Base-by-base conservation (phyloP, 2,888 invertebrate species). In the Lottia gigantea region DNA sequence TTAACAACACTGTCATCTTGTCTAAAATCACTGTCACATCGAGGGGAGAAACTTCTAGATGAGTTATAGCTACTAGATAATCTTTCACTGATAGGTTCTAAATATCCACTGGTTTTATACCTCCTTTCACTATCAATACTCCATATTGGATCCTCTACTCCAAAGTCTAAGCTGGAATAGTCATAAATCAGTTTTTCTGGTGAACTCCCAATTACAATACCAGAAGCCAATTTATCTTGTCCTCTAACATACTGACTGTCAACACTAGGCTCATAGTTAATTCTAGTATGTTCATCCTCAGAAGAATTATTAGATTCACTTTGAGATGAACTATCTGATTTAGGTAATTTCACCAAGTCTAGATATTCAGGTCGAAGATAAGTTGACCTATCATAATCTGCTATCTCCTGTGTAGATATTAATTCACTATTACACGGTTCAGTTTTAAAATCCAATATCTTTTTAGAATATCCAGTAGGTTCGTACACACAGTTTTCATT, bases 241-340 rank as follows among this genome's bases (percentile, higher is more conserved):
- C 74, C 75, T 12, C 80, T 64, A 63, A 76, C 73, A 67, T 79
- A 82, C 70, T 82, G 81, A 23, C 70, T 74, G 55, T 80, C 79
- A 16, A 81, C 82, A 64, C 78, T 74, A 46, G 74, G 64, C 14
- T 79, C 67, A 46, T 80, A 82, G 45, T 74, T 76, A 65, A 78
- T 73, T 47, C 77, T 74, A 25, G 76, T 74, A 62, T 76, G 74
- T 67, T 82, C 81, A 80, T 87, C 86, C 78, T 82, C 82, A 61
- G 76, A 74, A 72, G 75, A 77, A 62, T 76, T 26, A 31, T 45
- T 14, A 40, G 66, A 70, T 26, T 19, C 49, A 67, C 49, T 67
- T n/a, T 63, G 63, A 23, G 62, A 62, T 25, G 62, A 65, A 25
- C 46, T 55, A 62, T 45, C 47, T n/a, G 66, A 31, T n/a, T 15